Conservation (phyloP, 1,140 invertebrate species). For the Linepithema humile region DNA sequence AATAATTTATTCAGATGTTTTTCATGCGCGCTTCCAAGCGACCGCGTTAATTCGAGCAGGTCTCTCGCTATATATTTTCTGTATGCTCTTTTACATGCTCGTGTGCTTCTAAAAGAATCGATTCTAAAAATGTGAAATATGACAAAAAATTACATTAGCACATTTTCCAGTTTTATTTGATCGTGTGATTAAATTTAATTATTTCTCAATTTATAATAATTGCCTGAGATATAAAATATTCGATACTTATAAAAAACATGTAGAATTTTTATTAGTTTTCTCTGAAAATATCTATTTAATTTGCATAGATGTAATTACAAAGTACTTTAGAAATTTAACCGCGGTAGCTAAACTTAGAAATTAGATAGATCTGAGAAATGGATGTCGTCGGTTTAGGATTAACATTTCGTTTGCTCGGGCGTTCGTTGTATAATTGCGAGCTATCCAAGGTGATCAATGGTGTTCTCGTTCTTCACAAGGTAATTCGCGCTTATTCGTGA, state of each 20-base stretch:
- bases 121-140: neutral
- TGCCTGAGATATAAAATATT: neutral
- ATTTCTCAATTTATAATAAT: neutral
- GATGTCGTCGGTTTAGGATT: neutral
- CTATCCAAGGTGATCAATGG: conserved; percentile 44
- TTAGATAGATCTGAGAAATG: neutral
- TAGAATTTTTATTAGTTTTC: neutral
- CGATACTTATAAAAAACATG: neutral
- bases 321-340: neutral
- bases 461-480: conserved; percentile 18
- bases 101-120: neutral
- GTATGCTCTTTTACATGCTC: neutral
- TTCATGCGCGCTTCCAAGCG: conserved; percentile 66
- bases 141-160: neutral
- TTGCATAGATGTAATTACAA: neutral
- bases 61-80: neutral
- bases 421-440: conserved; percentile 18
- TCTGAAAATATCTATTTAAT: neutral
- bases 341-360: neutral
- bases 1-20: conserved; percentile 83
- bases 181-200: no score
- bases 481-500: conserved; percentile 52
- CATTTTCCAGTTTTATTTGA: neutral
- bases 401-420: conserved; percentile 23
- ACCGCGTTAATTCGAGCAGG: conserved; percentile 63